Conservation (phyloP, 2,113 vertebrate species). For the Dermatemys mawii region DNA sequence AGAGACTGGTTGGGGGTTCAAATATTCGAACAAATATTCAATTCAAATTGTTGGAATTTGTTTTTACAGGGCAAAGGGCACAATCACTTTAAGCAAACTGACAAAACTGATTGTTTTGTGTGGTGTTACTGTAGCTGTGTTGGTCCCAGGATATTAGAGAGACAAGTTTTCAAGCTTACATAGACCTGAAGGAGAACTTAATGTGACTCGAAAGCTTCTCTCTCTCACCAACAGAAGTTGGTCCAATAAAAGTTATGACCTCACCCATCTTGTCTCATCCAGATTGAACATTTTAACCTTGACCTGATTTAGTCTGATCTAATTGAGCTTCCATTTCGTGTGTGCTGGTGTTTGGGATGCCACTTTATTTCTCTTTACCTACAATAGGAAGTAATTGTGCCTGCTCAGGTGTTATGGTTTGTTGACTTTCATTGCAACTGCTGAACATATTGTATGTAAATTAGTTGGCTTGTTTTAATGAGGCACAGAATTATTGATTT, state of each 20-base stretch:
- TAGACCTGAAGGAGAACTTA: no score
- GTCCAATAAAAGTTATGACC: no score
- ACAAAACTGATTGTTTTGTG: neutral
- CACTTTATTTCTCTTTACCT: neutral
- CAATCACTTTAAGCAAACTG: neutral
- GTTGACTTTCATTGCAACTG: slow-evolving; percentile 45
- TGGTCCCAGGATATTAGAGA: no score
- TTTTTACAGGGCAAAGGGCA: neutral
- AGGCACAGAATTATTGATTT: slow-evolving; percentile 34
- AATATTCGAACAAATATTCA: neutral
- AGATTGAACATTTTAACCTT: neutral
- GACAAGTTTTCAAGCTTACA: no score
- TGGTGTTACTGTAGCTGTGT: no score
- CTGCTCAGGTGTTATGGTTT: slow-evolving; percentile 6
- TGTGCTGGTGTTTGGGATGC: neutral
- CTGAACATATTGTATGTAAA: neutral
- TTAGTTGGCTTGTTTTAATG: slow-evolving; percentile 48
- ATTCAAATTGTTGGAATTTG: neutral
- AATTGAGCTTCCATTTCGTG: neutral
- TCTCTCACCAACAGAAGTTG: no score
- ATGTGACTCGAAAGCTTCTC: no score
- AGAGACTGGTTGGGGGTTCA: no score
- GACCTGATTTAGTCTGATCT: neutral
- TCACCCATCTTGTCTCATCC: neutral
- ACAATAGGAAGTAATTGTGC: neutral